Conservation (phyloP, 30 jellyfish, hydroid and myxozoan species). For the Cassiopea andromeda region DNA sequence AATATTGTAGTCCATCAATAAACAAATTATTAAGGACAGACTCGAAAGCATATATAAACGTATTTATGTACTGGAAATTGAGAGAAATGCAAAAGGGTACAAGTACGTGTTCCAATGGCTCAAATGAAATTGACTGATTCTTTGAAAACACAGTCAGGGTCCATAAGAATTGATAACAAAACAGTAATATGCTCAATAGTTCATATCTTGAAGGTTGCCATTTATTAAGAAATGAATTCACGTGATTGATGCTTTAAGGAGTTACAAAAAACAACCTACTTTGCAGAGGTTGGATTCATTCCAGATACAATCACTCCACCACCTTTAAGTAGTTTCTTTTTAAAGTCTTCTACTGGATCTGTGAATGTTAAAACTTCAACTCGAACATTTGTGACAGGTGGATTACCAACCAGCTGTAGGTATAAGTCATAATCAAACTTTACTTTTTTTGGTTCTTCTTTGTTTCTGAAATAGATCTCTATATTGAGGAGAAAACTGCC, state of each 20-base stretch:
- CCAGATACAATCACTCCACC: constrained; percentile 89
- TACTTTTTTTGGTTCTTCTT: constrained; percentile 95
- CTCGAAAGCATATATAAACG: background rate
- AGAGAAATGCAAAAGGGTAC: too few relatives aligned
- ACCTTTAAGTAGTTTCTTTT: constrained; percentile 84
- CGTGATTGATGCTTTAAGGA: too few relatives aligned
- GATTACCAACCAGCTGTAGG: constrained; percentile 92
- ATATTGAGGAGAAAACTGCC: constrained; percentile 87
- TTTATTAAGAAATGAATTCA: background rate
- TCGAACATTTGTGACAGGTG: constrained; percentile 89
- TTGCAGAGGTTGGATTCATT: constrained; percentile 59
- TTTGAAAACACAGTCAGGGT: too few relatives aligned
- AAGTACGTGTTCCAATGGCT: too few relatives aligned
- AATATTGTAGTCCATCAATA: background rate
- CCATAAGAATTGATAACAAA: too few relatives aligned
- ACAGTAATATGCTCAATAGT: too few relatives aligned
- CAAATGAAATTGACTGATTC: too few relatives aligned
- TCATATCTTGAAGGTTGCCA: too few relatives aligned
- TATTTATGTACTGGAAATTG: too few relatives aligned
- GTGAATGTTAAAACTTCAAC: constrained; percentile 91
- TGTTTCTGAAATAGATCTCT: constrained; percentile 90
- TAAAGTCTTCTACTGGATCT: constrained; percentile 95
- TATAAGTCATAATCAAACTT: constrained; percentile 86
- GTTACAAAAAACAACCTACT: constrained; percentile 27
- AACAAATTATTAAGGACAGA: background rate